Evolutionary conservation across 2,113 vertebrate genomes (phyloP).

Genomic region (Hemiscyllium ocellatum): DNA sequence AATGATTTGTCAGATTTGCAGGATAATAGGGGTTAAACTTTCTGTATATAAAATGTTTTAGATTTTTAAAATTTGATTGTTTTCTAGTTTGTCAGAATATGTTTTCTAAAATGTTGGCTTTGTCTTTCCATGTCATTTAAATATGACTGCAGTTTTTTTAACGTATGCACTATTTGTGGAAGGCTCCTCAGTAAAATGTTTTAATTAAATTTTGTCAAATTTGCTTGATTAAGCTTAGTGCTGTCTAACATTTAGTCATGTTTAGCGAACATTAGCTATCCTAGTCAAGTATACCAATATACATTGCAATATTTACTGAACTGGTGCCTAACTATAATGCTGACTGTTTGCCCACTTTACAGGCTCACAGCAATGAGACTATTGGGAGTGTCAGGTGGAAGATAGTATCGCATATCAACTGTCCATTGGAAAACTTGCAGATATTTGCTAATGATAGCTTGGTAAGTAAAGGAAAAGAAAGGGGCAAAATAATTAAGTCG

Average conservation of each 20-base stretch:
- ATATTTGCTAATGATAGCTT: constrained; percentile 97
- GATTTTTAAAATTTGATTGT: background rate
- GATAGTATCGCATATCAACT: constrained; percentile 90
- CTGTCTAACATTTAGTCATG: background rate
- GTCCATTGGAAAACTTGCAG: constrained; percentile 91
- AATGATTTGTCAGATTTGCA: background rate
- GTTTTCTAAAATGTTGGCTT: background rate
- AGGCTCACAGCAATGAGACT: constrained; percentile 98
- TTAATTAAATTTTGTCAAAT: background rate
- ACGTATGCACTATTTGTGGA: background rate
- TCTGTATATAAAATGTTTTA: background rate
- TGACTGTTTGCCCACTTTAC: constrained; percentile 41
- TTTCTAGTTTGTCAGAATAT: background rate
- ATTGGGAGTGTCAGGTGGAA: constrained; percentile 93
- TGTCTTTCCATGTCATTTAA: background rate
- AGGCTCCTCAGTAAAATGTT: background rate
- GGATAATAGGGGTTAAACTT: background rate
- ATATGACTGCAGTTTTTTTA: background rate
- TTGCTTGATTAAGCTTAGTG: background rate
- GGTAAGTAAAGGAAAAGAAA: constrained; percentile 60
- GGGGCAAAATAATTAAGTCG: background rate
- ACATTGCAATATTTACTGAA: background rate
- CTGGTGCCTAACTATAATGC: constrained; percentile 38
- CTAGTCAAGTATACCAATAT: background rate
- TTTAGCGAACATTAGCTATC: background rate